Evolutionary conservation across 2,113 vertebrate genomes (phyloP).

Genomic region (Rhinopomastus cyanomelas): DNA sequence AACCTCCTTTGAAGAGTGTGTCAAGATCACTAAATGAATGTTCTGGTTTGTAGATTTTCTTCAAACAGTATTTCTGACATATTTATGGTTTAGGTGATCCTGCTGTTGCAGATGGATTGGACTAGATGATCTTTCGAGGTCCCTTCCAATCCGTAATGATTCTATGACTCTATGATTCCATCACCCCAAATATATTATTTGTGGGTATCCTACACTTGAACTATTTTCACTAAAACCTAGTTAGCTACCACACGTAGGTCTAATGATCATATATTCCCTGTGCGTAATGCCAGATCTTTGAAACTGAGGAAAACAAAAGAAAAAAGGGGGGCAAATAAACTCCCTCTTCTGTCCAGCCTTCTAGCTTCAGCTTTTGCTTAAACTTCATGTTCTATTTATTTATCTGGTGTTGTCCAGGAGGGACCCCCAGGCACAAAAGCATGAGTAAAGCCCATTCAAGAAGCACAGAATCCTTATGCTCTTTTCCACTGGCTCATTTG

Average conservation of each 20-base stretch:
- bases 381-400: constrained; percentile 18
- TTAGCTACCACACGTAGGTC: background rate
- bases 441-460: background rate
- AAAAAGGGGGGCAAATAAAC: background rate
- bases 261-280: background rate
- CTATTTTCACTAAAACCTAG: background rate
- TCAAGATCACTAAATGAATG: background rate
- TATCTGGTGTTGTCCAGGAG: constrained; percentile 8
- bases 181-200: background rate
- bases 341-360: background rate
- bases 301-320: background rate
- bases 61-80: background rate
- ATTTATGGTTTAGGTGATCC: no score
- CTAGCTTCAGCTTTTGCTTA: background rate
- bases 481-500: background rate
- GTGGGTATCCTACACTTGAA: background rate
- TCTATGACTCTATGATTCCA: no score
- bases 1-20: background rate
- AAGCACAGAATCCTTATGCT: background rate
- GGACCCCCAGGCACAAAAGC: background rate
- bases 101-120: no score
- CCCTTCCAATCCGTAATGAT: no score
- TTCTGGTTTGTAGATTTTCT: background rate
- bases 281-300: background rate
- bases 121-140: no score